A percentile compares a stretch with the other conserved stretches of the same genome.
Evolutionary conservation across 2,113 vertebrate genomes (phyloP).

Genomic region (Ginglymostoma cirratum): DNA sequence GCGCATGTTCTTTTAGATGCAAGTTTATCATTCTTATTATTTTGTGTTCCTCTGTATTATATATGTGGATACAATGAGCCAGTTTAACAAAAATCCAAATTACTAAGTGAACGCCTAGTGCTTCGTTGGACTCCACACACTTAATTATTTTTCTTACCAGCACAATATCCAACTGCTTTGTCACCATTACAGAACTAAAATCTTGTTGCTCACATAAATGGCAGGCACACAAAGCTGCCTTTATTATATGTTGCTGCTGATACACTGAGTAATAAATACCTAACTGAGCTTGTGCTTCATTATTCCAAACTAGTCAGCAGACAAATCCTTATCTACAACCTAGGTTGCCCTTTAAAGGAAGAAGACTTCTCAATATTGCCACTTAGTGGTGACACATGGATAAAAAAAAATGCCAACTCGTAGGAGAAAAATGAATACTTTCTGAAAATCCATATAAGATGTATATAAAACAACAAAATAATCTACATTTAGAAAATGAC

Average conservation of each 20-base stretch:
- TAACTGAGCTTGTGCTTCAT: constrained; percentile 12
- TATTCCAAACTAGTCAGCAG: constrained; percentile 13
- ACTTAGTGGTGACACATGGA: constrained; percentile 26
- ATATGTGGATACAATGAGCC: neutral
- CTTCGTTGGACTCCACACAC: neutral
- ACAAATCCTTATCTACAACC: neutral
- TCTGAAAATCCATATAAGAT: neutral
- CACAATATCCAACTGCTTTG: constrained; percentile 22
- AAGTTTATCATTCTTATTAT: neutral
- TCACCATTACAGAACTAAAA: constrained; percentile 13
- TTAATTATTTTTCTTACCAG: constrained; percentile 29
- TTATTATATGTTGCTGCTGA: constrained; percentile 34
- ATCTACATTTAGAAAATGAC: neutral
- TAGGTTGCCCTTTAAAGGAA: constrained; percentile 27
- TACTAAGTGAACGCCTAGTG: constrained; percentile 14
- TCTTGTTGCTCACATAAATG: constrained; percentile 6
- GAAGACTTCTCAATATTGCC: constrained; percentile 37
- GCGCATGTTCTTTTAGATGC: neutral
- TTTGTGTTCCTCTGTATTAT: neutral
- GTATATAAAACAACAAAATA: too few species aligned
- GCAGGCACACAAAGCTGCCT: constrained; percentile 28
- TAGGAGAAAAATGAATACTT: neutral
- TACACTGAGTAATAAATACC: constrained; percentile 26
- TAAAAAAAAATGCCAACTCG: neutral
- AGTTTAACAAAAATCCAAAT: neutral